phyloP scores from a whole-genome alignment of 1,140 invertebrate species.

The Zaprionus lachaisei region DNA sequence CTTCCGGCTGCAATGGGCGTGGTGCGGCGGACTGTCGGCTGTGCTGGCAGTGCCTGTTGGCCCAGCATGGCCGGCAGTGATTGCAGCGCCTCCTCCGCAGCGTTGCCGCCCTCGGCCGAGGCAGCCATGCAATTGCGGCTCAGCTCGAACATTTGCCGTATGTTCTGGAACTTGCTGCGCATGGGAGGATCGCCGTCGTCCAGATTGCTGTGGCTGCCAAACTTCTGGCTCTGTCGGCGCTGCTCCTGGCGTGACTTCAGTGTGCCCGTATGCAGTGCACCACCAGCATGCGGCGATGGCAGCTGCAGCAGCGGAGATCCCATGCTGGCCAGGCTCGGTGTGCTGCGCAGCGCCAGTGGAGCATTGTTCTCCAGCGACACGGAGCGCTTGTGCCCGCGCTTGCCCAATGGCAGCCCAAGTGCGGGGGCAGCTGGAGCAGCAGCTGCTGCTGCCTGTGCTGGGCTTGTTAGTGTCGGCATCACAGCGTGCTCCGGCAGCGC shows the following conservation, averaged over 20 bases:
- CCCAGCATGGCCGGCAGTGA: slow-evolving; percentile 61
- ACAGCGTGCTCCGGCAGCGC: slow-evolving; percentile 64
- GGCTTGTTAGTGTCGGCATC: slow-evolving; percentile 11
- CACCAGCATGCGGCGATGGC: slow-evolving; percentile 1
- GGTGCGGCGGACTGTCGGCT: slow-evolving; percentile 52
- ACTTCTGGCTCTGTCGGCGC: slow-evolving; percentile 75
- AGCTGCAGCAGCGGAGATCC: slow-evolving; percentile 62
- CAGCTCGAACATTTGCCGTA: slow-evolving; percentile 83
- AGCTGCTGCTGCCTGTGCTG: not conserved
- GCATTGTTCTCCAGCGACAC: slow-evolving; percentile 78
- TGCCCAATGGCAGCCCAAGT: slow-evolving; percentile 32
- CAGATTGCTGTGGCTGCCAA: slow-evolving; percentile 80
- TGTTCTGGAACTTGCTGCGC: slow-evolving; percentile 81
- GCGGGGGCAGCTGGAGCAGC: slow-evolving; percentile 30
- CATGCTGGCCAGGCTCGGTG: slow-evolving; percentile 56
- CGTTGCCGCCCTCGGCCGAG: slow-evolving; percentile 7
- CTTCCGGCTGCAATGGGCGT: slow-evolving; percentile 67
- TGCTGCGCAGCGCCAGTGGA: slow-evolving; percentile 56
- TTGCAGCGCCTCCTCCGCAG: slow-evolving; percentile 43
- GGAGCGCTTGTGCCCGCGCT: slow-evolving; percentile 80
- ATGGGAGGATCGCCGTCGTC: slow-evolving; percentile 62
- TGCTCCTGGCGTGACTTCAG: slow-evolving; percentile 83
- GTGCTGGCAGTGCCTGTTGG: slow-evolving; percentile 39
- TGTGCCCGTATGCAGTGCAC: slow-evolving; percentile 68
- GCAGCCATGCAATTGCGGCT: slow-evolving; percentile 61